Evolutionary conservation across 30 jellyfish, hydroid and myxozoan genomes (phyloP), one percentile per base, ranked within the genome.

Genomic region (Mastigias papua): DNA sequence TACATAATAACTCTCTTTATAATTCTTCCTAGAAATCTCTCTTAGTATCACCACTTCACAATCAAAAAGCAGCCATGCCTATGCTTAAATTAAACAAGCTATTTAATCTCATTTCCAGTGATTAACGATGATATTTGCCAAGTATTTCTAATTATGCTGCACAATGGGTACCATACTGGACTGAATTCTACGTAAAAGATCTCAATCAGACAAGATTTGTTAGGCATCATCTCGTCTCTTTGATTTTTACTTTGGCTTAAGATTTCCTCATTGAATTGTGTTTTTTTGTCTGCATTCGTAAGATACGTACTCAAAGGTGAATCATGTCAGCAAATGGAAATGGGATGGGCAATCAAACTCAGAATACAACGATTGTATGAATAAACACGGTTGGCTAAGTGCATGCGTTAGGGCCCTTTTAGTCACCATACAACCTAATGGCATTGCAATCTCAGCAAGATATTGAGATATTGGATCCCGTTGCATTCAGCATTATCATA

Each of bases 121-220:
- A 63, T 4, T 11, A 63, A 63, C 8, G 23, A 63, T 63, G 22
- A 63, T 63, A 63, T 27, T 63, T 27, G 74, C 74, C 74, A 27
- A 63, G 17, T 63, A 27, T 63, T 63, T 63, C 10, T 26, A 1
- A 11, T 63, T 63, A 17, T 51, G 16, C 67, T 51, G 25, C 17
- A 51, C 25, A 51, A 51, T 9, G 23, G 74, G 23, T 1, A 63
- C 20, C 74, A 63, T 63, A 26, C 74, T 63, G 42, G 46, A 7
- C 74, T 63, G 74, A 5, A 63, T 1, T 27, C 27, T 27, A 10
- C 5, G 21, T 2, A 63, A 1, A 23, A 19, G 74, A 26, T 26
- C 46, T 63, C 74, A 63, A 63, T 63, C 74, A 63, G 74, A 63
- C 74, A 63, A 63, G 8, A 1, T 63, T 63, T 27, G 42, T 63